Evolutionary conservation across 2,888 invertebrate genomes (phyloP).

Genomic region (Sminthurinus aureus): DNA sequence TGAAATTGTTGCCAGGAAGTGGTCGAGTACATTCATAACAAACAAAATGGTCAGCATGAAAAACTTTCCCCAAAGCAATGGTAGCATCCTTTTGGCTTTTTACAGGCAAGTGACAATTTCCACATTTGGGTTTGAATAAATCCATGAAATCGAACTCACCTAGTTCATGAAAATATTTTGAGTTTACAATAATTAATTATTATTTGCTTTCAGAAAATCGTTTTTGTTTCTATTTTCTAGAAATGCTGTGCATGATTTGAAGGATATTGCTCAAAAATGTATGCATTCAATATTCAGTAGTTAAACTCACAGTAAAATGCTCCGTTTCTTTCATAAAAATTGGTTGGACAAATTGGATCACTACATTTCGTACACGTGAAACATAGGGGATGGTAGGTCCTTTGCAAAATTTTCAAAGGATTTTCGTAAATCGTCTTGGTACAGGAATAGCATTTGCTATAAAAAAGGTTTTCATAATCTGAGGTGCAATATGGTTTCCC

Average conservation of each 20-base stretch:
- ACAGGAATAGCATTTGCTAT: slow-evolving; percentile 55
- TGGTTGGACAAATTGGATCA: slow-evolving; percentile 55
- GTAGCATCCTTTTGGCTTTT: slow-evolving; percentile 57
- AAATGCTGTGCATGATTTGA: too few species aligned
- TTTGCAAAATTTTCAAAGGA: slow-evolving; percentile 50
- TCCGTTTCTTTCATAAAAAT: slow-evolving; percentile 51
- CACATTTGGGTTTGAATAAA: slow-evolving; percentile 47
- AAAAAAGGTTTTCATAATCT: slow-evolving; percentile 54
- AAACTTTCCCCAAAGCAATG: slow-evolving; percentile 54
- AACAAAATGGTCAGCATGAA: slow-evolving; percentile 56
- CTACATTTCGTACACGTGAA: slow-evolving; percentile 58
- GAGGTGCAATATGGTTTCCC: slow-evolving; percentile 52
- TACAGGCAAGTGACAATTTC: slow-evolving; percentile 52
- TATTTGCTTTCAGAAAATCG: neutral
- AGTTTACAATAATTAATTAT: neutral
- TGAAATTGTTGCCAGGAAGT: slow-evolving; percentile 51
- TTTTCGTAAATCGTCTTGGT: slow-evolving; percentile 53
- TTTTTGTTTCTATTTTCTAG: too few species aligned
- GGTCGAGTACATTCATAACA: slow-evolving; percentile 55
- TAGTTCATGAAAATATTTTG: slow-evolving; percentile 26
- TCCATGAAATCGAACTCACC: neutral
- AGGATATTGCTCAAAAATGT: too few species aligned
- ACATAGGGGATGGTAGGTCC: slow-evolving; percentile 55
- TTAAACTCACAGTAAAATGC: slow-evolving; percentile 49
- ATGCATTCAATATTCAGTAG: too few species aligned